Base-by-base conservation (phyloP, 1,140 invertebrate genomes). In the Lineus longissimus region DNA sequence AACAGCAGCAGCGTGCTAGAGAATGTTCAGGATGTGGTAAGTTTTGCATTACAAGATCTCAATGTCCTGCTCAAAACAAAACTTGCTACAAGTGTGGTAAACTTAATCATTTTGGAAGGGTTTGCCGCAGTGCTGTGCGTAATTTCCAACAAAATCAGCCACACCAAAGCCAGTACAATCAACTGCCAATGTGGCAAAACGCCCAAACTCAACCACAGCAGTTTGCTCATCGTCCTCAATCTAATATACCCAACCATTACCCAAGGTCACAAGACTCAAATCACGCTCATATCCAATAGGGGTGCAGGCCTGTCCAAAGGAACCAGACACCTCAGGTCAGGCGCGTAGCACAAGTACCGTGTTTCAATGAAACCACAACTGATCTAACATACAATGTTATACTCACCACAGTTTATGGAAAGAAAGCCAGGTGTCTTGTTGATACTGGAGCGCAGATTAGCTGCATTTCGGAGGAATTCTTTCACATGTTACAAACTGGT, bases 291-390 rank as follows among this genome's bases (percentile, higher is more conserved):
- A n/a, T n/a, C n/a, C 33, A 36, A 36, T 51, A 51, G 47, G 47
- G 47, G 47, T 51, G 47, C 47, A n/a, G 9, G 47, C 47, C 47
- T 51, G 25, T 51, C 47, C 47, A 4, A 51, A 51, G 47, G 47
- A 19, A 51, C 25, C 47, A 51, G 25, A 51, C n/a, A 51, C 47
- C 47, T 51, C 6, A 4, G 47, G 47, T 23, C 25, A 27, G 47
- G 47, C 47, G n/a, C 6, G 9, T n/a, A 7, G 19, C 25, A 51
- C 47, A 19, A 23, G 47, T 51, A 27, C 19, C 47, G n/a, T 7
- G n/a, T 27, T 9, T 27, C 6, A 51, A 23, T 23, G 25, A 51
- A 4, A 23, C 6, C n/a, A 19, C 47, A 51, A 51, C 25, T 6
- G 47, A 51, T 23, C 19, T 19, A 23, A 51, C 6, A 7, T 4